Conservation (phyloP, 2,888 invertebrate species). For the Adelphocoris suturalis region DNA sequence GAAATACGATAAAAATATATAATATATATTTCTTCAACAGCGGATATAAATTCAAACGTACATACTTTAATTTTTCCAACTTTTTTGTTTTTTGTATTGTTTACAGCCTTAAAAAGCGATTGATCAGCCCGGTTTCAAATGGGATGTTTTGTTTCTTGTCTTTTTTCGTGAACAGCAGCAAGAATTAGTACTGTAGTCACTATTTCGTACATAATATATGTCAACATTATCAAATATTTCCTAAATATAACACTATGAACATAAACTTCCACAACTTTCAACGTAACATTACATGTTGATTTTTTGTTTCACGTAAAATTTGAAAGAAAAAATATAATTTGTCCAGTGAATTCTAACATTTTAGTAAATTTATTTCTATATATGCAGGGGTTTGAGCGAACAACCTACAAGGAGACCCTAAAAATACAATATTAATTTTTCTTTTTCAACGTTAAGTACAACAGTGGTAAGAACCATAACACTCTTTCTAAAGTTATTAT, state of each 20-base stretch:
- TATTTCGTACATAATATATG: neutral
- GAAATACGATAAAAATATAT: neutral
- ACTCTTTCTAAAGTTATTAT: neutral
- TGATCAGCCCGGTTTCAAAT: neutral
- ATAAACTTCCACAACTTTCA: slow-evolving; percentile 39
- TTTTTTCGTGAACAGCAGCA: neutral
- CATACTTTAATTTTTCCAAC: too few species aligned
- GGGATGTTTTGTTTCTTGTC: neutral
- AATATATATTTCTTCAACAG: neutral
- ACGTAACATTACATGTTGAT: slow-evolving; percentile 18
- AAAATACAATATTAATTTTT: slow-evolving; percentile 13
- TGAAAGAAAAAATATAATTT: slow-evolving; percentile 47
- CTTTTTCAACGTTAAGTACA: slow-evolving; percentile 31
- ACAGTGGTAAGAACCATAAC: slow-evolving; percentile 29
- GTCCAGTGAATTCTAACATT: slow-evolving; percentile 26
- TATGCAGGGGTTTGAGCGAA: slow-evolving; percentile 53
- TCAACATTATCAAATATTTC: slow-evolving; percentile 46
- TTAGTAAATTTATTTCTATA: slow-evolving; percentile 22
- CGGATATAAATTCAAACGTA: neutral
- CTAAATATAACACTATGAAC: slow-evolving; percentile 37
- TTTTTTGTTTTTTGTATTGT: too few species aligned
- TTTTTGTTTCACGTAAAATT: slow-evolving; percentile 23
- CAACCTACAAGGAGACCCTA: slow-evolving; percentile 62
- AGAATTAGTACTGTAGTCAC: neutral
- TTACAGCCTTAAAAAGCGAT: neutral